Conservation (phyloP, 2,797 vertebrate genomes). For the Mormyrops boulengeri region DNA sequence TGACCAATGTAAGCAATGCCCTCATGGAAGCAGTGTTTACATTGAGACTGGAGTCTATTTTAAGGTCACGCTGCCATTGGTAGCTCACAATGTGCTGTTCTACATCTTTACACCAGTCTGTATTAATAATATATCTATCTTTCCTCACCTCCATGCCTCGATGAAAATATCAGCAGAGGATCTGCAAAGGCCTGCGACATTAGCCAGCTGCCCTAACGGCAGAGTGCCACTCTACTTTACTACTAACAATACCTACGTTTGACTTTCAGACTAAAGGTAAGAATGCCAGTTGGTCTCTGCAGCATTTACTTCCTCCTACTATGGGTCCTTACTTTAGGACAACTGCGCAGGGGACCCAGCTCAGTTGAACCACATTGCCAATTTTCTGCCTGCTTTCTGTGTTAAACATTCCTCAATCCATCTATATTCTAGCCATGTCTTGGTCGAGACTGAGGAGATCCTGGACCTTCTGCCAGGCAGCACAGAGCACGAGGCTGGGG, state of each 20-base stretch:
- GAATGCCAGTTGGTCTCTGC: not conserved
- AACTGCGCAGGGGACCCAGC: not conserved
- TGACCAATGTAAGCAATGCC: not conserved
- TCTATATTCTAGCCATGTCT: not conserved
- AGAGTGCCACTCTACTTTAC: not conserved
- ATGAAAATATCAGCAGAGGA: not conserved
- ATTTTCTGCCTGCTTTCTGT: not conserved
- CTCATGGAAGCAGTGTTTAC: not conserved
- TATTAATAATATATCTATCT: not conserved
- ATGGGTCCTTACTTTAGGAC: not conserved
- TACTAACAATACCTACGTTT: not conserved
- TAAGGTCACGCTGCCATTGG: not conserved
- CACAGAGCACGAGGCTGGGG: not conserved
- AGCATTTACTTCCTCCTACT: not conserved
- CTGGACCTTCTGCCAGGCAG: not conserved
- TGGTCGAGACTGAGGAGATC: not conserved
- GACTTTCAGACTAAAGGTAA: not conserved
- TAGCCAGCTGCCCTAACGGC: not conserved
- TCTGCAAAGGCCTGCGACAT: not conserved
- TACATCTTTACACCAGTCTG: not conserved
- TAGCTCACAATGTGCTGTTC: not conserved
- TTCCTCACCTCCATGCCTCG: not conserved
- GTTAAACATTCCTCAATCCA: not conserved
- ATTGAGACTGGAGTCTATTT: not conserved
- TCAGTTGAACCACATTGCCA: not conserved